Evolutionary conservation across 2,888 invertebrate genomes (phyloP).

Genomic region (Catotricha subobsoleta): DNA sequence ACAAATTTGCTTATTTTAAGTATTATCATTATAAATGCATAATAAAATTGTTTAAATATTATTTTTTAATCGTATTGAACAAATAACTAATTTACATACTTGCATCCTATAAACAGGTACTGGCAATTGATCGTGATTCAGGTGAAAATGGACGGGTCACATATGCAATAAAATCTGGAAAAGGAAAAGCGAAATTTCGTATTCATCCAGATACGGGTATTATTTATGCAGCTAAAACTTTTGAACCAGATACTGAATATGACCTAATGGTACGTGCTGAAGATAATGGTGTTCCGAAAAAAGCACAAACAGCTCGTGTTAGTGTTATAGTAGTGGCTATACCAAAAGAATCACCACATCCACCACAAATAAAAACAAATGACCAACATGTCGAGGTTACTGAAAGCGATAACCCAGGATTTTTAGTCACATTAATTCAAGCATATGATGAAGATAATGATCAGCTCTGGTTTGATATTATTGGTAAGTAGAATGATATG

Average conservation of each 20-base stretch:
- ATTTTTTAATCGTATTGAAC: no score
- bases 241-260: conserved; percentile 39
- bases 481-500: conserved; percentile 37
- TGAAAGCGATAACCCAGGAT: conserved; percentile 74
- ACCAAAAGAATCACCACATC: conserved; percentile 39
- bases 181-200: conserved; percentile 61
- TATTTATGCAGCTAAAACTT: conserved; percentile 54
- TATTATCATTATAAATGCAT: no score
- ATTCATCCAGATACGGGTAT: conserved; percentile 68
- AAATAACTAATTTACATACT: no score
- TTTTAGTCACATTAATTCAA: conserved; percentile 67
- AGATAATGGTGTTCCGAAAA: conserved; percentile 58
- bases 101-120: no score
- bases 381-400: conserved; percentile 56
- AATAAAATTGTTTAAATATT: no score
- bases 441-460: conserved; percentile 76
- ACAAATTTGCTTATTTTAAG: no score
- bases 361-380: conserved; percentile 42
- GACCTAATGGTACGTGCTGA: conserved; percentile 38
- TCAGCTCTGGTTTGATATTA: conserved; percentile 78
- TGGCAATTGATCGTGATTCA: conserved; percentile 66
- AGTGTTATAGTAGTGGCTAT: conserved; percentile 46
- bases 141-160: conserved; percentile 68
- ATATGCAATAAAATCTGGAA: conserved; percentile 64
- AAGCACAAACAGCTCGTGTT: conserved; percentile 57